Evolutionary conservation across 2,797 vertebrate genomes (phyloP).

Genomic region (Aldrovandia affinis): DNA sequence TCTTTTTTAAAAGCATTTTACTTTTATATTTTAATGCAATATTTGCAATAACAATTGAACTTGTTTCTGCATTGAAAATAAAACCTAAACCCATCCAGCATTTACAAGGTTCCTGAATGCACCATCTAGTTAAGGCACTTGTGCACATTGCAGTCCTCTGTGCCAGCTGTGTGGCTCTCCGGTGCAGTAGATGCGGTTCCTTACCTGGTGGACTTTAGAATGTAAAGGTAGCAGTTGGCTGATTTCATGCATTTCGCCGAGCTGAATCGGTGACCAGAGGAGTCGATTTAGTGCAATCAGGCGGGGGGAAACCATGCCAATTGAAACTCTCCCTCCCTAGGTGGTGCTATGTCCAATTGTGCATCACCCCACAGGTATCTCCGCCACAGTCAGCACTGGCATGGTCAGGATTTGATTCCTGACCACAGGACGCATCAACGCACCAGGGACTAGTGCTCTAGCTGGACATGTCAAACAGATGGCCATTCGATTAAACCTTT

Average conservation of each 20-base stretch:
- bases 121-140: neutral
- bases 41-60: neutral
- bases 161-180: neutral
- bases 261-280: too few relatives aligned
- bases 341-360: neutral
- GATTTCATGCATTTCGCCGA: too few relatives aligned
- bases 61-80: neutral
- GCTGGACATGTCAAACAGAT: neutral
- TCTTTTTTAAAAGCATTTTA: neutral
- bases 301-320: neutral
- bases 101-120: too few relatives aligned
- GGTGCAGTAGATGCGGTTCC: neutral
- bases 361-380: neutral
- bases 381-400: neutral
- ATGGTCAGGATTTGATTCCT: neutral
- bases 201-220: neutral
- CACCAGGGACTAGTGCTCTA: neutral
- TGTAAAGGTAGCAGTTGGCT: neutral
- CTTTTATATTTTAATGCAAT: too few relatives aligned
- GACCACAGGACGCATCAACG: neutral
- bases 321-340: neutral
- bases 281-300: too few relatives aligned
- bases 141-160: neutral
- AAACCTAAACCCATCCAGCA: neutral
- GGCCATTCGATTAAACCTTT: neutral